Conservation (phyloP, 2,113 vertebrate species). For the Chaetops frenatus region DNA sequence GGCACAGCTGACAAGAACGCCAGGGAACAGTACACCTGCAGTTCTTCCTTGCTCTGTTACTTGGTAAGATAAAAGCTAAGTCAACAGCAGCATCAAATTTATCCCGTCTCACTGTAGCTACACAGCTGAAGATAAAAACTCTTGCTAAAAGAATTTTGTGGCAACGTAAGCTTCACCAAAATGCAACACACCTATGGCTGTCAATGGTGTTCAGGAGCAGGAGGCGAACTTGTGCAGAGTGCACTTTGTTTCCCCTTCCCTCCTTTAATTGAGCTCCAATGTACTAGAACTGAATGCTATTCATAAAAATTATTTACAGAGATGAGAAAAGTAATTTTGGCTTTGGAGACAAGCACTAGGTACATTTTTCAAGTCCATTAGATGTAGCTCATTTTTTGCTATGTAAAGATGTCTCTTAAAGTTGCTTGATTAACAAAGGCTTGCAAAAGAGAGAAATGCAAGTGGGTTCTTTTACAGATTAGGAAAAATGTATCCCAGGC, state of each 20-base stretch:
- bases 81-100: background rate
- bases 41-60: background rate
- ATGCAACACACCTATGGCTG: background rate
- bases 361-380: background rate
- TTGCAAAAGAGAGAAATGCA: background rate
- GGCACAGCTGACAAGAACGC: background rate
- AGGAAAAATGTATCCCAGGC: background rate
- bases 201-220: background rate
- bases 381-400: background rate
- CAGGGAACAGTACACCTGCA: background rate
- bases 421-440: background rate
- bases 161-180: background rate
- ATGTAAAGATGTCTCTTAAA: background rate
- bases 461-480: background rate
- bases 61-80: background rate
- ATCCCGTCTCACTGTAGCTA: background rate
- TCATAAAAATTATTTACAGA: background rate
- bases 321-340: background rate
- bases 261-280: background rate
- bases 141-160: background rate
- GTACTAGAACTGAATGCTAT: background rate
- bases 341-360: background rate
- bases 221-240: background rate
- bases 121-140: background rate
- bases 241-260: background rate